A percentile compares a stretch with the other conserved stretches of the same genome.
phyloP scores from a whole-genome alignment of 2,797 vertebrate genomes.

The Esox lucius region DNA sequence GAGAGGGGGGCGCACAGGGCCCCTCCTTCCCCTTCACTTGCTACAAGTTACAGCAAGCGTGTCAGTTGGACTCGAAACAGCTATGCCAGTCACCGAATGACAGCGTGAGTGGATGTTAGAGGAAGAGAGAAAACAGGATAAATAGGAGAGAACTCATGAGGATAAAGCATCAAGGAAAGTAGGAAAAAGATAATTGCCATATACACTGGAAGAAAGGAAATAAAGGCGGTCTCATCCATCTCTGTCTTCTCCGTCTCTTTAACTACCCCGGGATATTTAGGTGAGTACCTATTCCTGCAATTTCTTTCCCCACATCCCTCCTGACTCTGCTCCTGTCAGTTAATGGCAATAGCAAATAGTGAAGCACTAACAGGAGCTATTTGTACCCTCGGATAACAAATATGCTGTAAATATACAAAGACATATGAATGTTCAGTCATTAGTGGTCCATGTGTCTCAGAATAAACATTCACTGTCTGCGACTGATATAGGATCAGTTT shows the following conservation, averaged over 20 bases:
- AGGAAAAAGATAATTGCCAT: constrained; percentile 1
- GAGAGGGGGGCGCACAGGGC: constrained; percentile 40
- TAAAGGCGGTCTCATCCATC: not conserved
- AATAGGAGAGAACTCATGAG: not conserved
- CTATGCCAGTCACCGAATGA: not conserved
- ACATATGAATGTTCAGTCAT: not conserved
- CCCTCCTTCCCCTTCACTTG: constrained; percentile 51
- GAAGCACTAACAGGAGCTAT: not conserved
- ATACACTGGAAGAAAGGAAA: not conserved
- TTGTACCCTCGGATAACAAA: not conserved
- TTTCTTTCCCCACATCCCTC: not conserved
- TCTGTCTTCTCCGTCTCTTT: not conserved
- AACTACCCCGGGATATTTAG: not conserved
- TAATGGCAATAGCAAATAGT: not conserved
- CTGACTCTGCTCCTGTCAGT: not conserved
- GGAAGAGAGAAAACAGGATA: not conserved
- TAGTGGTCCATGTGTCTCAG: not conserved
- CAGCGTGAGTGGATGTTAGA: not conserved
- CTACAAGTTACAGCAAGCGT: constrained; percentile 50
- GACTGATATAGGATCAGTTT: not conserved
- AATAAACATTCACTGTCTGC: not conserved
- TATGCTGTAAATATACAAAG: not conserved
- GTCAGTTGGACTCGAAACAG: constrained; percentile 29
- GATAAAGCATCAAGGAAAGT: not conserved
- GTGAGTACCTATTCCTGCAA: not conserved